Conservation (phyloP, 2,797 vertebrate genomes). For the Periparus ater region DNA sequence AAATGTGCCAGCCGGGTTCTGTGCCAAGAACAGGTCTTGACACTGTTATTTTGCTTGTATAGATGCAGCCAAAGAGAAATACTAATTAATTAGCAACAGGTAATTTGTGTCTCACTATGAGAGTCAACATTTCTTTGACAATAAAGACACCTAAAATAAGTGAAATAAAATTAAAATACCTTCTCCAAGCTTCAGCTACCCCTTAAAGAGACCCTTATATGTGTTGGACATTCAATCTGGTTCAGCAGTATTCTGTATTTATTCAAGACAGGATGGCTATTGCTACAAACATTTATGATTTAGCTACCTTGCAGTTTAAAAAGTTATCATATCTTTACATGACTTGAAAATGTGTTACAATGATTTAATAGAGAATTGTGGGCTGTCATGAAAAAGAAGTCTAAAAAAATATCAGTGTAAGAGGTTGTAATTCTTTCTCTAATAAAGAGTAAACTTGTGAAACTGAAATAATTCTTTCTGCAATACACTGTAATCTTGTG, state of each 20-base stretch:
- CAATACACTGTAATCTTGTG: neutral
- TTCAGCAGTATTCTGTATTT: neutral
- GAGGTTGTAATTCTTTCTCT: neutral
- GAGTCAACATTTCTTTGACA: neutral
- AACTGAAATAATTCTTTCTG: neutral
- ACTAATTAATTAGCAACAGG: neutral
- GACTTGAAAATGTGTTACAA: neutral
- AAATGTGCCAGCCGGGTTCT: neutral
- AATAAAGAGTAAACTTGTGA: neutral
- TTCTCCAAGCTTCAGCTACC: neutral
- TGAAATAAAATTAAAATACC: neutral
- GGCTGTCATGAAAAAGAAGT: neutral
- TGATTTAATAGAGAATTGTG: neutral
- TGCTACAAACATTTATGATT: neutral
- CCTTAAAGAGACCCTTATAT: neutral
- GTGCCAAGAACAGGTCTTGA: neutral
- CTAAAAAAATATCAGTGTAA: neutral
- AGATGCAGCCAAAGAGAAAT: neutral
- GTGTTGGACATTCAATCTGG: fast-evolving
- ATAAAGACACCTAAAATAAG: neutral
- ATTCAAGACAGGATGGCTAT: neutral
- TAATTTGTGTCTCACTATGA: neutral
- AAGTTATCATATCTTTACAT: neutral
- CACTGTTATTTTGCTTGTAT: neutral
- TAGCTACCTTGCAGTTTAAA: neutral